Conservation (phyloP, 2,113 vertebrate species). For the Scartelaos histophorus region DNA sequence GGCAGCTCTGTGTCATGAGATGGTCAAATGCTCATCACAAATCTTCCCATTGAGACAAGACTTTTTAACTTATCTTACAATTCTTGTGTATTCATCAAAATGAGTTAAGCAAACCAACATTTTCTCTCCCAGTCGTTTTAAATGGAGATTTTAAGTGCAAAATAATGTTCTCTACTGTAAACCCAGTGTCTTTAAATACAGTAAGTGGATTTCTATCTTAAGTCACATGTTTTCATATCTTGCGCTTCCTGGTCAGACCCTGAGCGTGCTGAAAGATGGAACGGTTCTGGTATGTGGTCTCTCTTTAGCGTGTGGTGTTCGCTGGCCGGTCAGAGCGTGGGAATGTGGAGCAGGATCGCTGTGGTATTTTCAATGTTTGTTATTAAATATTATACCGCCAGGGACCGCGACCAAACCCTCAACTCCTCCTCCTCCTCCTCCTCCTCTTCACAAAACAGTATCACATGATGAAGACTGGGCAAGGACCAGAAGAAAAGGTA, state of each 20-base stretch:
- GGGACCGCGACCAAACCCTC: conserved; percentile 76
- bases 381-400: conserved; percentile 82
- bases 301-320: conserved; percentile 49
- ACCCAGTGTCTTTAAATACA: not conserved
- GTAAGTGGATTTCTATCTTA: not conserved
- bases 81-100: not conserved
- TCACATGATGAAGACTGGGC: conserved; percentile 27
- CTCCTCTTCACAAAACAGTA: conserved; percentile 51
- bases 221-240: conserved; percentile 7
- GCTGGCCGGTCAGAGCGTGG: conserved; percentile 71
- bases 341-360: conserved; percentile 79
- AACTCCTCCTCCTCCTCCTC: conserved; percentile 40
- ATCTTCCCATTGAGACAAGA: too few relatives aligned
- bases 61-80: not conserved
- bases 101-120: not conserved
- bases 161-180: too few relatives aligned
- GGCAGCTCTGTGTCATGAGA: too few relatives aligned
- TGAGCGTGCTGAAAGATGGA: conserved; percentile 5
- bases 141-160: too few relatives aligned
- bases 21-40: too few relatives aligned
- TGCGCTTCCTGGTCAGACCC: not conserved
- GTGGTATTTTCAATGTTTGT: conserved; percentile 85
- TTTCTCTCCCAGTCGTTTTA: not conserved
- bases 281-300: conserved; percentile 27
- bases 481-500: conserved; percentile 9